A percentile compares a stretch with the other conserved stretches of the same genome.
Evolutionary conservation across 2,797 vertebrate genomes (phyloP).

Genomic region (Chaetophractus vellerosus): DNA sequence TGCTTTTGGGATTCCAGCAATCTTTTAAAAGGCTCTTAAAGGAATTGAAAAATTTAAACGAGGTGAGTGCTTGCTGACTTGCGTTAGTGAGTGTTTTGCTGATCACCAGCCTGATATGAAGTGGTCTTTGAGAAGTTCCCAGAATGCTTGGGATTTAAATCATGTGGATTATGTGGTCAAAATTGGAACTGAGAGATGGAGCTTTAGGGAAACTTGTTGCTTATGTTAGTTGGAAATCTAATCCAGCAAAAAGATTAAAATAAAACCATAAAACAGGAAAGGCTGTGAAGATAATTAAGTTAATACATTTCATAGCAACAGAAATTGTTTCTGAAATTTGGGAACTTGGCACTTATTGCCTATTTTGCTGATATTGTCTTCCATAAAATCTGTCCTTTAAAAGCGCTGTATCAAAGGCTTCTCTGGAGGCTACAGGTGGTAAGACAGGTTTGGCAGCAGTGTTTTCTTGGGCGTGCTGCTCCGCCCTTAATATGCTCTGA

Average conservation of each 20-base stretch:
- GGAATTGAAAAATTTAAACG: conserved; percentile 1
- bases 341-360: background rate
- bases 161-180: conserved; percentile 43
- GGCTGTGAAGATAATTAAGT: background rate
- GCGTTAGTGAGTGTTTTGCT: conserved; percentile 29
- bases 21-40: conserved; percentile 25
- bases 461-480: background rate
- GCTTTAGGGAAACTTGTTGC: conserved; percentile 30
- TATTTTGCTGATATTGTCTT: conserved; percentile 18
- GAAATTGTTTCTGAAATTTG: background rate
- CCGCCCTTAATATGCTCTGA: background rate
- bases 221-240: conserved; percentile 42
- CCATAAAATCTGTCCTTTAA: conserved; percentile 46
- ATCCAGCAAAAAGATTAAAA: conserved; percentile 40
- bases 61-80: conserved; percentile 50
- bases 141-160: conserved; percentile 76
- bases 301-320: background rate
- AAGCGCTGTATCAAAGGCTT: background rate
- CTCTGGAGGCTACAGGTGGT: conserved; percentile 53
- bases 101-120: conserved; percentile 64
- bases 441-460: conserved; percentile 75
- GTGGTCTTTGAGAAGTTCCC: conserved; percentile 69
- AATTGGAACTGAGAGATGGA: background rate
- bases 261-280: conserved; percentile 18
- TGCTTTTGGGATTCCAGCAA: conserved; percentile 21